A percentile compares a stretch with the other conserved stretches of the same genome.
Evolutionary conservation across 2,113 vertebrate species (phyloP).

Genomic region (Loxodonta africana): DNA sequence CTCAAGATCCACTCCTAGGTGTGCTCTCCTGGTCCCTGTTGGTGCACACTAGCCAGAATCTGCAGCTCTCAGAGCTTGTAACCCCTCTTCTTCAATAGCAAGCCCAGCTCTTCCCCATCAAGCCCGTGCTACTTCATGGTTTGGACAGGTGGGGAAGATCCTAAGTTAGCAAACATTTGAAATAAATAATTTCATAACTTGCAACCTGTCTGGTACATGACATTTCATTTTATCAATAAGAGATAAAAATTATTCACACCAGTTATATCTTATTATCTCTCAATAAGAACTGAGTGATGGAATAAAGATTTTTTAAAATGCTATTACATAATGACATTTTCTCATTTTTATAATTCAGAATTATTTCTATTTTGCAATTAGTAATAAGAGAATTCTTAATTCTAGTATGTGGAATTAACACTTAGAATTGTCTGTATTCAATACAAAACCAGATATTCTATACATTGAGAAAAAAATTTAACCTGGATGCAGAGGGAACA

Average conservation of each 20-base stretch:
- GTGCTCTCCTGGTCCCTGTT: background rate
- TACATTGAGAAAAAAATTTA: background rate
- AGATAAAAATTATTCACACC: background rate
- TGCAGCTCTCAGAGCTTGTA: background rate
- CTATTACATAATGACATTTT: background rate
- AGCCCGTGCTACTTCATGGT: background rate
- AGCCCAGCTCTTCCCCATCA: background rate
- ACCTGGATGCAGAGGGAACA: background rate
- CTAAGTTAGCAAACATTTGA: background rate
- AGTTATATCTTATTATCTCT: background rate
- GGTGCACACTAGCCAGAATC: background rate
- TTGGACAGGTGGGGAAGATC: background rate
- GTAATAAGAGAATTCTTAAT: background rate
- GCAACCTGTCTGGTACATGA: background rate
- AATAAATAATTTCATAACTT: background rate
- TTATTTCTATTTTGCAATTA: slow-evolving; percentile 10
- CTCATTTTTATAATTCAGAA: background rate
- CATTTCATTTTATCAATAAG: background rate
- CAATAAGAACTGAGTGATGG: background rate
- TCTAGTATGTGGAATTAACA: background rate
- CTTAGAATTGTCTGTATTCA: background rate
- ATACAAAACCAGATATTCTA: background rate
- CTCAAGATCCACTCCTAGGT: background rate
- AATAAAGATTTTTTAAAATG: background rate
- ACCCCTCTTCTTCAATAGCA: background rate